Evolutionary conservation across 2,113 vertebrate genomes (phyloP), one percentile per base, ranked within the genome.

Genomic region (Odontophorus gujanensis): DNA sequence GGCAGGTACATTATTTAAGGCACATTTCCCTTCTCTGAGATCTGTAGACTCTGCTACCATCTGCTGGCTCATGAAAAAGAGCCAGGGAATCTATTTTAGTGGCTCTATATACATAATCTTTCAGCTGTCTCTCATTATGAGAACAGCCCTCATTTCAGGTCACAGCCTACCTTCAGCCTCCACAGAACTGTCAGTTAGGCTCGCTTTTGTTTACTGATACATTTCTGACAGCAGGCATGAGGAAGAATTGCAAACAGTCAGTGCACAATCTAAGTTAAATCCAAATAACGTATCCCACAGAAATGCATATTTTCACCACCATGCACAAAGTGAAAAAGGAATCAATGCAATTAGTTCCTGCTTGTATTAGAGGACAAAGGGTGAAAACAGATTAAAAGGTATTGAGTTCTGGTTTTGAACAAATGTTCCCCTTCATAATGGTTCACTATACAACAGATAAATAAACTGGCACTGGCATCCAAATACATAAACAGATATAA

Each of bases 31-130:
- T 94, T 36, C 68, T 84, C 81, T 42, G 81, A 88, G 76, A 93
- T 77, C 36, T 75, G 87, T 16, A 84, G 94, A 67, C 97, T 98
- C 96, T 97, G 96, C 97, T 97, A 97, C 96, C 98, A 96, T 96
- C 98, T 98, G 97, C 97, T 94, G 98, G 97, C 65, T 93, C 36
- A 10, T 34, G n/a, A 89, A 95, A 77, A 92, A 89, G 69, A 65
- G 93, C 85, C 90, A 68, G 43, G 43, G 50, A 92, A 87, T 89
- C 94, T 96, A 85, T 95, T 91, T 92, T 87, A 94, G 90, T 95
- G 90, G 59, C 34, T 87, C 72, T 73, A 66, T 73, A n/a, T 86
- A 40, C 89, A 53, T 42, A 72, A 93, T 80, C 85, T 82, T 95
- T 95, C 81, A 84, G 73, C 95, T 91, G 95, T 61, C 28, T 88